Percentiles rank a stretch among this genome's conserved stretches.
phyloP scores from a whole-genome alignment of 2,797 vertebrate genomes.

The Setipinna tenuifilis region DNA sequence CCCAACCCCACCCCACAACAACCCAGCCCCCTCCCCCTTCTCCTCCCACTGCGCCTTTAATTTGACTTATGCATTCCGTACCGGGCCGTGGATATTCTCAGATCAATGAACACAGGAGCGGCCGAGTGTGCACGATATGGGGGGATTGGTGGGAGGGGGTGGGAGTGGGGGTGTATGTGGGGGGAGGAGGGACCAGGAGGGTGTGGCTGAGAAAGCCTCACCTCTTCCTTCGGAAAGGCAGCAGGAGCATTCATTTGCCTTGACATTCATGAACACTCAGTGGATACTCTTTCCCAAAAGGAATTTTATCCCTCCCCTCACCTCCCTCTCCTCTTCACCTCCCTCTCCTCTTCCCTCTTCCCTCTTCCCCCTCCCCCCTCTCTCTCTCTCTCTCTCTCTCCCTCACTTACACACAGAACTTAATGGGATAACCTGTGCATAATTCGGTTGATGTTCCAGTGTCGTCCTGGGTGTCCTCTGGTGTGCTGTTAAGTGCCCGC shows the following conservation, averaged over 20 bases:
- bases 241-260: constrained; percentile 45
- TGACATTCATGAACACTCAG: constrained; percentile 45
- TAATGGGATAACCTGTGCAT: constrained; percentile 57
- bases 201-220: not conserved
- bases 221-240: constrained; percentile 41
- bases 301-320: not conserved
- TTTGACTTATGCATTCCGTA: constrained; percentile 19
- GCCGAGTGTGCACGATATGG: constrained; percentile 38
- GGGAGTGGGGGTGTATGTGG: too few relatives aligned
- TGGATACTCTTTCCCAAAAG: constrained; percentile 28
- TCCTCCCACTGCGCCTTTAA: not conserved
- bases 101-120: constrained; percentile 38
- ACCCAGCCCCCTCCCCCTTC: not conserved
- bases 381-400: not conserved
- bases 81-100: constrained; percentile 37
- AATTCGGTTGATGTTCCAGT: constrained; percentile 56
- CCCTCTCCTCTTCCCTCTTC: not conserved
- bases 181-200: not conserved
- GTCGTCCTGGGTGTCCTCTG: constrained; percentile 24
- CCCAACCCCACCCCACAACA: not conserved
- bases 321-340: constrained; percentile 9
- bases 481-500: not conserved
- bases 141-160: too few relatives aligned
- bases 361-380: not conserved
- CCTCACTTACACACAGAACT: not conserved